Base-by-base conservation (phyloP, 2,113 vertebrate species). In the Pomatostomus ruficeps region DNA sequence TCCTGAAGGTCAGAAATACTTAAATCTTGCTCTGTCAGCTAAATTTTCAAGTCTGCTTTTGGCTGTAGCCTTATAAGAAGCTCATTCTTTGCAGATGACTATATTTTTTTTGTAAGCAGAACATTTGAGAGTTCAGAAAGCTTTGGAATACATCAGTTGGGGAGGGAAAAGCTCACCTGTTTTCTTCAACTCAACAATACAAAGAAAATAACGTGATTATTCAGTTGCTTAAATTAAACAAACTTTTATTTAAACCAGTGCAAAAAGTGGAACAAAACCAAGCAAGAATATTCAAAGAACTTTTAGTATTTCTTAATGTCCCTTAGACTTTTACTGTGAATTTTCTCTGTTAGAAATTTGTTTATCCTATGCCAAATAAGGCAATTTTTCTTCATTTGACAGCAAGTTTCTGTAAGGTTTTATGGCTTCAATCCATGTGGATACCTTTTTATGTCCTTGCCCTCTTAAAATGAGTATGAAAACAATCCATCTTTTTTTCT, bases 91-190 rank as follows among this genome's bases (percentile, higher is more conserved):
- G 40, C 23, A 67, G 35, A 77, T 46, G 9, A 23, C 73, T 22
- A 36, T 4, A 58, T 58, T 61, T 67, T 54, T 72, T 82, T 31
- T 43, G 7, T 33, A 17, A 55, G 38, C 20, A 18, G 19, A 87
- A 51, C 6, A n/a, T 2, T 0, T 24, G n/a, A 54, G 4, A 1
- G 2, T 58, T 65, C 40, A 59, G 65, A 84, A n/a, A 55, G 3
- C 15, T 40, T 75, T 35, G 17, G 42, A 80, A 45, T n/a, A 23
- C 2, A 29, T 28, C 20, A 49, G 6, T 5, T 54, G 12, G 5
- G 10, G 12, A 62, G 23, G 18, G 3, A 29, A 45, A 66, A 83
- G n/a, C 11, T 49, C 31, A 65, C 6, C 6, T 59, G 22, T n/a
- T 94, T 81, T 51, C 8, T 29, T 66, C 4, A 38, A 5, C 28